Conservation (phyloP, 2,888 invertebrate species). For the Patella caerulea region DNA sequence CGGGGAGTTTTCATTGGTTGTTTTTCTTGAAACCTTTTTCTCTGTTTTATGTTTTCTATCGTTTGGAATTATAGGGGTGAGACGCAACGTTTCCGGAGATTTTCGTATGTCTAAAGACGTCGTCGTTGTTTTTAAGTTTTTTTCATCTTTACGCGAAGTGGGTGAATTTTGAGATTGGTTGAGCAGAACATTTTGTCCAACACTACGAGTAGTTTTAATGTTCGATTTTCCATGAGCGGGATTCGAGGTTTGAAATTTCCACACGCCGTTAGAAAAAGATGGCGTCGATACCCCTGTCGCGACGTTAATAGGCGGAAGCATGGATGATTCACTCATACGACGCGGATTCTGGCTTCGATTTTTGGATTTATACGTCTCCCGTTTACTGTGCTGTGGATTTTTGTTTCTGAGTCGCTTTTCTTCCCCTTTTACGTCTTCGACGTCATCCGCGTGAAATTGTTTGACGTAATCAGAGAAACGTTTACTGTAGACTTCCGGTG, state of each 20-base stretch:
- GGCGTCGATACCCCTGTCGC: conserved; percentile 33
- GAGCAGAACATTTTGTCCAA: neutral
- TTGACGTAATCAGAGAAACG: conserved; percentile 25
- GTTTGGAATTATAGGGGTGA: conserved; percentile 15
- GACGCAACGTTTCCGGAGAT: conserved; percentile 18
- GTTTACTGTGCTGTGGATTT: conserved; percentile 32
- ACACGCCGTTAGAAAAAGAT: conserved; percentile 17
- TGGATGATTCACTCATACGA: conserved; percentile 30
- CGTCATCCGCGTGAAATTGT: conserved; percentile 21
- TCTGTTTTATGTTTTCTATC: conserved; percentile 21
- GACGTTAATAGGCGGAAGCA: conserved; percentile 44
- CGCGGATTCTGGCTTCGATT: conserved; percentile 31
- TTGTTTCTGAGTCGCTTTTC: conserved; percentile 38
- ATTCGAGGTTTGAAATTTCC: conserved; percentile 20
- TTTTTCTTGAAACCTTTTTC: conserved; percentile 21
- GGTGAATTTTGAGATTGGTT: conserved; percentile 18
- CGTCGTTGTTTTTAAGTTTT: conserved; percentile 10
- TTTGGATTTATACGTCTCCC: conserved; percentile 44
- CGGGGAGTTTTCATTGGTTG: neutral
- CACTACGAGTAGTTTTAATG: neutral
- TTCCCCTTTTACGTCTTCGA: conserved; percentile 25
- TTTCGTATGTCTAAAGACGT: conserved; percentile 3
- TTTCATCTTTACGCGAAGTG: neutral
- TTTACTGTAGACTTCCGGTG: conserved; percentile 26
- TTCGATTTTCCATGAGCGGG: neutral